phyloP scores from a whole-genome alignment of 1,140 invertebrate genomes.

The Babylonia areolata region DNA sequence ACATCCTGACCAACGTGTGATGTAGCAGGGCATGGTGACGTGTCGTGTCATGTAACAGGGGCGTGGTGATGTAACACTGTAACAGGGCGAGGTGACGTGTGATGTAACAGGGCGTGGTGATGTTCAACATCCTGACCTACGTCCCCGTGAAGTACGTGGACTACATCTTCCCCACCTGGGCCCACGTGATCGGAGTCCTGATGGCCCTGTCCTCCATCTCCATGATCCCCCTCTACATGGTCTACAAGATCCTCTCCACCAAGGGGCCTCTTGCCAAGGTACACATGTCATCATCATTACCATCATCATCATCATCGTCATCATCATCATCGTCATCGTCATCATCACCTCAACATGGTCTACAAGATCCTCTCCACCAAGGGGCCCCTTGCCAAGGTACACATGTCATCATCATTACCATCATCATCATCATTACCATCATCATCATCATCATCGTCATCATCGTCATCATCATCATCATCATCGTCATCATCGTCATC shows the following conservation, averaged over 20 bases:
- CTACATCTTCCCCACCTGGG: slow-evolving; percentile 97
- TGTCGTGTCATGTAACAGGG: too few relatives aligned
- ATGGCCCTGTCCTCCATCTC: slow-evolving; percentile 97
- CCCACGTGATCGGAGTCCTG: slow-evolving; percentile 94
- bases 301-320: slow-evolving; percentile 1
- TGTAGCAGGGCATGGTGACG: too few relatives aligned
- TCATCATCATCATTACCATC: neutral
- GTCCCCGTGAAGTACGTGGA: slow-evolving; percentile 95
- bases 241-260: slow-evolving; percentile 88
- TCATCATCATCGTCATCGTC: neutral
- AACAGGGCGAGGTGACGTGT: too few relatives aligned
- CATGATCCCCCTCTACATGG: slow-evolving; percentile 95
- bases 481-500: neutral
- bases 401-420: neutral
- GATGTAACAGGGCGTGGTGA: too few relatives aligned
- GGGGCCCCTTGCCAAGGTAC: neutral
- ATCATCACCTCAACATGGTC: neutral
- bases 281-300: neutral
- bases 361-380: neutral
- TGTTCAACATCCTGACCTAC: slow-evolving; percentile 96
- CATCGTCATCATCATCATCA: neutral
- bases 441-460: slow-evolving; percentile 16
- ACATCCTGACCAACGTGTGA: too few relatives aligned
- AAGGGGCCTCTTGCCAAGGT: slow-evolving; percentile 93
- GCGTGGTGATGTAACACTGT: too few relatives aligned